phyloP scores from a whole-genome alignment of 2,888 invertebrate genomes.

The Apocheima hispidaria region DNA sequence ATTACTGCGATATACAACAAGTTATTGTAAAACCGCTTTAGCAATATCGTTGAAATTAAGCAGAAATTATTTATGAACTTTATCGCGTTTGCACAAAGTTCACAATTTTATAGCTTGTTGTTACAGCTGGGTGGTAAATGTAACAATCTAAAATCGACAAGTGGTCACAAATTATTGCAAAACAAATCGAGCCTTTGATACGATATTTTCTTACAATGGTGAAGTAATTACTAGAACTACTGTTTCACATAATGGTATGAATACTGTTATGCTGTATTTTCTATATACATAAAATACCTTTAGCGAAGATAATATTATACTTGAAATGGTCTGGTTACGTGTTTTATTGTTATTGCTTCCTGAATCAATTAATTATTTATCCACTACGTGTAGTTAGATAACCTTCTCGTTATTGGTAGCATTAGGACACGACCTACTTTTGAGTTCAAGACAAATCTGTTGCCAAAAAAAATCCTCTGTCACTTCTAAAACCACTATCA shows the following conservation, averaged over 20 bases:
- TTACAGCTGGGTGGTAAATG: constrained; percentile 20
- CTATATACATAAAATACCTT: no score
- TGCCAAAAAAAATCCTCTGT: not conserved
- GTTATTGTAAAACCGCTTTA: constrained; percentile 4
- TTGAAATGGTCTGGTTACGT: not conserved
- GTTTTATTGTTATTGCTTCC: constrained; percentile 4
- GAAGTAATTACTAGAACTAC: constrained; percentile 1
- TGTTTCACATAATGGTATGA: constrained; percentile 4
- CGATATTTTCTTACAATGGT: constrained; percentile 16
- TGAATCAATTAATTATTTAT: not conserved
- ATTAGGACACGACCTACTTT: not conserved
- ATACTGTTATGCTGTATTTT: not conserved
- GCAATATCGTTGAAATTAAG: constrained; percentile 9
- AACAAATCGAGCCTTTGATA: constrained; percentile 30
- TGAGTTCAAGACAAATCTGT: not conserved
- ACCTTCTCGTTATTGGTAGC: not conserved
- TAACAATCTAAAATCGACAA: constrained; percentile 19
- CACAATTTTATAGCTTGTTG: not conserved
- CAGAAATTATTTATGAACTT: constrained; percentile 3
- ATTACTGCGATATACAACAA: constrained; percentile 9
- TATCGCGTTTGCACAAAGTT: constrained; percentile 12
- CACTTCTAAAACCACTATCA: not conserved
- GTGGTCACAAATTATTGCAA: constrained; percentile 30
- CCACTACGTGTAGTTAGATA: not conserved
- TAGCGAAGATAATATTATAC: no score